Conservation (phyloP, 1,140 invertebrate genomes). For the Ditylenchus dipsaci region DNA sequence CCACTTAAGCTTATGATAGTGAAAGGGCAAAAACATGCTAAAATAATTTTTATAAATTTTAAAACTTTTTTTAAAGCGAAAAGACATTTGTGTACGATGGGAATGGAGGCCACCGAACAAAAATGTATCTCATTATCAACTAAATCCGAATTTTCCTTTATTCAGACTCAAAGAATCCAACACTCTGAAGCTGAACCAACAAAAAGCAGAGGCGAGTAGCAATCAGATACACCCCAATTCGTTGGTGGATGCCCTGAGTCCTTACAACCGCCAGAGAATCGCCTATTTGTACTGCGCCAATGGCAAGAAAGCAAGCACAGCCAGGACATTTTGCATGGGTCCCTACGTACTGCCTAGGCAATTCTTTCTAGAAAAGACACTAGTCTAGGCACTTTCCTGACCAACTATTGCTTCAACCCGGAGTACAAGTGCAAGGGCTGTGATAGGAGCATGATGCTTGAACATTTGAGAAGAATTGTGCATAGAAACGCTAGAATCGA, state of each 20-base stretch:
- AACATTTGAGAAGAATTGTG: slow-evolving; percentile 79
- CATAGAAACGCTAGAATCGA: slow-evolving; percentile 73
- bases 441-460: slow-evolving; percentile 72
- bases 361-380: slow-evolving; percentile 72
- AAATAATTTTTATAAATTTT: no score
- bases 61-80: no score
- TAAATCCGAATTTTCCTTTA: no score
- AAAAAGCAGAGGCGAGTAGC: background rate
- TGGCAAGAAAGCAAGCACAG: slow-evolving; percentile 69
- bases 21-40: no score
- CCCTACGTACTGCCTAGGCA: slow-evolving; percentile 63
- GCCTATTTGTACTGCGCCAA: slow-evolving; percentile 87
- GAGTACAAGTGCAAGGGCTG: slow-evolving; percentile 79
- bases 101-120: no score
- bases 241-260: slow-evolving; percentile 73
- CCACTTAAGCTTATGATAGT: no score
- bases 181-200: slow-evolving; percentile 6
- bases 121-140: no score
- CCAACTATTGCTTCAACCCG: slow-evolving; percentile 56
- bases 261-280: slow-evolving; percentile 78
- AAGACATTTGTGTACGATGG: no score
- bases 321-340: slow-evolving; percentile 51
- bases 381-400: slow-evolving; percentile 81
- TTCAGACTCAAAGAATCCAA: slow-evolving; percentile 8
- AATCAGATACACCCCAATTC: background rate